Evolutionary conservation across 1,140 invertebrate genomes (phyloP).

Genomic region (Dinoponera quadriceps): DNA sequence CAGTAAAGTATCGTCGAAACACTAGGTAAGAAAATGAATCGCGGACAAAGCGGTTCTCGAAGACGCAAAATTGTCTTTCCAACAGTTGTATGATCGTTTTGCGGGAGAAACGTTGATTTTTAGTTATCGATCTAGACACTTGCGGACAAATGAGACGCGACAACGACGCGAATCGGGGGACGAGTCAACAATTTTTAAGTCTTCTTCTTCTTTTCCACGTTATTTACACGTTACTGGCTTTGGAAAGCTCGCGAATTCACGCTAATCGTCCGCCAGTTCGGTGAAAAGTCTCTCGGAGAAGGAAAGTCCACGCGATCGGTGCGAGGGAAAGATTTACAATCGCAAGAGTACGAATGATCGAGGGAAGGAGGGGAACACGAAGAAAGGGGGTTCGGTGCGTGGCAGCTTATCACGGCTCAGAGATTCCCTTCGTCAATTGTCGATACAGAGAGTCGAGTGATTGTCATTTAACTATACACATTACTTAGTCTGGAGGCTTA

Average conservation of each 20-base stretch:
- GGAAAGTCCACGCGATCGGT: conserved; percentile 33
- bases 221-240: conserved; percentile 38
- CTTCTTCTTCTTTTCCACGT: background rate
- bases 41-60: background rate
- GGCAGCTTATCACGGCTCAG: conserved; percentile 77
- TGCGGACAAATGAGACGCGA: conserved; percentile 22
- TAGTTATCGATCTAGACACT: conserved; percentile 27
- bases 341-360: background rate
- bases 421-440: conserved; percentile 77
- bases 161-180: conserved; percentile 29
- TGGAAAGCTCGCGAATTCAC: conserved; percentile 16
- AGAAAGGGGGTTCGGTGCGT: conserved; percentile 69
- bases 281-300: conserved; percentile 38
- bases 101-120: conserved; percentile 16
- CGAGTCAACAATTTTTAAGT: conserved; percentile 17
- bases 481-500: conserved; percentile 73
- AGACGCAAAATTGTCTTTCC: background rate
- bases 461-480: conserved; percentile 84
- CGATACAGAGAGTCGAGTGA: conserved; percentile 82
- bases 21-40: background rate
- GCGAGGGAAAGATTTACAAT: conserved; percentile 9
- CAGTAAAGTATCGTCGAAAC: background rate
- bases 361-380: conserved; percentile 22
- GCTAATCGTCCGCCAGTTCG: conserved; percentile 13
- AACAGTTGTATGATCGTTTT: conserved; percentile 9